Evolutionary conservation across 2,888 invertebrate genomes (phyloP), one percentile per base, ranked within the genome.

Genomic region (Aleiodes alternator): DNA sequence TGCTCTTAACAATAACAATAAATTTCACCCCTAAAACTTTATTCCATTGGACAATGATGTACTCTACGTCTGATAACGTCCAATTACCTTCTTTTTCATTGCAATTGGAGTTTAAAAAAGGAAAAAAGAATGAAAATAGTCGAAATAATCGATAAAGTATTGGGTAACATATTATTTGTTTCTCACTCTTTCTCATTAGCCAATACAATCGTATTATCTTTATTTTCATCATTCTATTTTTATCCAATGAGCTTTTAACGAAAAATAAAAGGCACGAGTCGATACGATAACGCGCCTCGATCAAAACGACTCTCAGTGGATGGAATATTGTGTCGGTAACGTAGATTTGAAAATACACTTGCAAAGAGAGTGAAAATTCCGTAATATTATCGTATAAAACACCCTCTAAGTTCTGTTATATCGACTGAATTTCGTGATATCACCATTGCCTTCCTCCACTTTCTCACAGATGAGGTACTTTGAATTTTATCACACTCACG

Each of bases 291-390:
- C 56, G 11, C 59, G 69, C 50, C 34, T 8, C 51, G 53, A 69
- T 74, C 61, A 69, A 16, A 57, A n/a, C 12, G 48, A 64, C 16
- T 9, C 11, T 43, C 16, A 71, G 43, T 6, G 59, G 59, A 23
- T 38, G 38, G 38, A 31, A 51, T 59, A 71, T 61, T 53, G 74
- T 74, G 74, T 74, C 56, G 74, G 69, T 74, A 74, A 74, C 12
- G 69, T 53, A 74, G 74, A 53, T 51, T 23, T 8, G 7, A 69
- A 69, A 14, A 12, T n/a, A n/a, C 38, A 53, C 23, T 23, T 23
- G 23, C 23, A 2, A 23, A 23, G 8, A 29, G 29, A 4, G 43
- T 8, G 9, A 61, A 31, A 74, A 48, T 38, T 43, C 23, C 34
- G 61, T 38, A 6, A 38, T n/a, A 16, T 48, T 48, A 9, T 64